A percentile compares a stretch with the other conserved stretches of the same genome.
phyloP scores from a whole-genome alignment of 1,140 invertebrate genomes.

The Psilanteris sp. region DNA sequence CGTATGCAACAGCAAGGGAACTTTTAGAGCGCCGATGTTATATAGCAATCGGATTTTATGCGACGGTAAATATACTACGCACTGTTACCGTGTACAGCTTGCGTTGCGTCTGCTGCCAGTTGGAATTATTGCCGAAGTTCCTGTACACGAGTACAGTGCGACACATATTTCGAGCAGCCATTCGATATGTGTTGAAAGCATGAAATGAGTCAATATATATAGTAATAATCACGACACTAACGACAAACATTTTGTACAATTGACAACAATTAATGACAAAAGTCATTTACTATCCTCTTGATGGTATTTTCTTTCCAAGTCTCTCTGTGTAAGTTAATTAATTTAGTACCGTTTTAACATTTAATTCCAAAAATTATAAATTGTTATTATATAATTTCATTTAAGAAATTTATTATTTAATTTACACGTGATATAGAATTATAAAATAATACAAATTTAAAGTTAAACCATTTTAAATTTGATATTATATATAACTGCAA shows the following conservation, averaged over 20 bases:
- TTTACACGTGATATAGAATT: too few relatives aligned
- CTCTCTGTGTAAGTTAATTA: constrained; percentile 17
- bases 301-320: constrained; percentile 17
- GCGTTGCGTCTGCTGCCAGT: constrained; percentile 53
- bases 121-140: constrained; percentile 60
- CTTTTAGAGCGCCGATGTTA: constrained; percentile 57
- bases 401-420: too few relatives aligned
- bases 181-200: constrained; percentile 51
- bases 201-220: constrained; percentile 50
- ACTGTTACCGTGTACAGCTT: constrained; percentile 55
- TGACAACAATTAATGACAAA: constrained; percentile 55
- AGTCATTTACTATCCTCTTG: constrained; percentile 16
- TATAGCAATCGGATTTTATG: constrained; percentile 64
- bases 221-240: constrained; percentile 39
- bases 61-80: constrained; percentile 61
- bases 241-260: constrained; percentile 44
- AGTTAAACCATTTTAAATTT: too few relatives aligned
- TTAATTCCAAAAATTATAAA: too few relatives aligned
- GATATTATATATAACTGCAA: too few relatives aligned
- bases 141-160: constrained; percentile 47
- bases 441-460: too few relatives aligned
- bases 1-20: constrained; percentile 52
- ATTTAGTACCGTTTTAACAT: too few relatives aligned
- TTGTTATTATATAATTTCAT: too few relatives aligned
- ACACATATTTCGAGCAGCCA: constrained; percentile 55